Percentiles rank a stretch among this genome's conserved stretches.
Evolutionary conservation across 2,113 vertebrate genomes (phyloP).

Genomic region (Nettapus auritus): DNA sequence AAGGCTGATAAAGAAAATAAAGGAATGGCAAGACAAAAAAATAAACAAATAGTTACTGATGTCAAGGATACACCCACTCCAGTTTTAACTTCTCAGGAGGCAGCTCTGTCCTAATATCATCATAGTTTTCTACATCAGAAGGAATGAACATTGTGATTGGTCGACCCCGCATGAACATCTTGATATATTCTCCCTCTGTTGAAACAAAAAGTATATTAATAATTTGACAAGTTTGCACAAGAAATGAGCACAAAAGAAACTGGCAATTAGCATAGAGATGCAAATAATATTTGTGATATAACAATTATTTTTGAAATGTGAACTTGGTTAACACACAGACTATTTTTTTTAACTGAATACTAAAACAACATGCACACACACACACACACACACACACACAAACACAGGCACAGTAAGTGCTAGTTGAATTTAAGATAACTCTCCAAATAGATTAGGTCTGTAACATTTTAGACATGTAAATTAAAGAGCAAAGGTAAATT

Average conservation of each 20-base stretch:
- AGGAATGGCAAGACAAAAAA: background rate
- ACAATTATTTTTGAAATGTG: background rate
- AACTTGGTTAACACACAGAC: background rate
- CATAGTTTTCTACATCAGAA: conserved; percentile 92
- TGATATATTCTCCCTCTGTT: conserved; percentile 95
- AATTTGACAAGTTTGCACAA: conserved; percentile 18
- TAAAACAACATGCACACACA: background rate
- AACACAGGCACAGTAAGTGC: background rate
- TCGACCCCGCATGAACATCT: conserved; percentile 98
- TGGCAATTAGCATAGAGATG: background rate
- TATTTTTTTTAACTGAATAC: background rate
- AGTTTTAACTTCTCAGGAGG: conserved; percentile 94
- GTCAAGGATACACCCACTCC: conserved; percentile 98
- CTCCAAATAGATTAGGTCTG: background rate
- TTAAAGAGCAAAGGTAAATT: background rate
- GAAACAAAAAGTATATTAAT: conserved; percentile 69
- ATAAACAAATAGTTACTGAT: background rate
- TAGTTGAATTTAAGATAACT: background rate
- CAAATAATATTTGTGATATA: background rate
- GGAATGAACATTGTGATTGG: conserved; percentile 99
- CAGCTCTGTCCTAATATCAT: conserved; percentile 91
- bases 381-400: background rate
- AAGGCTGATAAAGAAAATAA: background rate
- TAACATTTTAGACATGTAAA: conserved; percentile 23
- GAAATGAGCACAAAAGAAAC: background rate